Conservation (phyloP, 2,888 invertebrate species). For the Pollenia griseotomentosa region DNA sequence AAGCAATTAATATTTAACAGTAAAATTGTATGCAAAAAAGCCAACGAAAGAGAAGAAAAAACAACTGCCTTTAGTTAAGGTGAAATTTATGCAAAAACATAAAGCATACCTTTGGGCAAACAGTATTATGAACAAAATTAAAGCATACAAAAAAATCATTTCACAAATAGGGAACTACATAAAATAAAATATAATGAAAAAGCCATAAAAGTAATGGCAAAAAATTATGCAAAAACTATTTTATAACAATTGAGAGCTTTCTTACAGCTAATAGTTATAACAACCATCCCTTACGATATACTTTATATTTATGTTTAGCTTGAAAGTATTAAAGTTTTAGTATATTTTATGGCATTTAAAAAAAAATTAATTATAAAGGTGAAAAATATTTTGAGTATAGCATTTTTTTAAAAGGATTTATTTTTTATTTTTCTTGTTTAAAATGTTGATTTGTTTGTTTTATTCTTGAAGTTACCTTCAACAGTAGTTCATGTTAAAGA, state of each 20-base stretch:
- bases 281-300: too few relatives aligned
- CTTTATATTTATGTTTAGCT: too few relatives aligned
- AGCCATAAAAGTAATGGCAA: neutral
- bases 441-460: neutral
- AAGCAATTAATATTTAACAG: conserved; percentile 35
- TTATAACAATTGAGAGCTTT: too few relatives aligned
- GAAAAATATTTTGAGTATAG: conserved; percentile 9
- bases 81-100: conserved; percentile 11
- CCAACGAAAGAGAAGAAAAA: neutral
- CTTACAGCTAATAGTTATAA: too few relatives aligned
- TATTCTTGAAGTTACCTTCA: conserved; percentile 14
- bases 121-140: conserved; percentile 23
- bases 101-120: conserved; percentile 28
- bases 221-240: too few relatives aligned
- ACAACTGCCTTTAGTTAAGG: neutral
- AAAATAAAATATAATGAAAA: neutral
- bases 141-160: neutral
- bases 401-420: neutral
- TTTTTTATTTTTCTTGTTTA: neutral
- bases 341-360: too few relatives aligned
- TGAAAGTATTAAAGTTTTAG: too few relatives aligned
- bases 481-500: neutral
- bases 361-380: neutral
- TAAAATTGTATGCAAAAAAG: neutral
- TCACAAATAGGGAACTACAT: neutral